Base-by-base conservation (phyloP, 2,888 invertebrate species). In the Acronicta psi region DNA sequence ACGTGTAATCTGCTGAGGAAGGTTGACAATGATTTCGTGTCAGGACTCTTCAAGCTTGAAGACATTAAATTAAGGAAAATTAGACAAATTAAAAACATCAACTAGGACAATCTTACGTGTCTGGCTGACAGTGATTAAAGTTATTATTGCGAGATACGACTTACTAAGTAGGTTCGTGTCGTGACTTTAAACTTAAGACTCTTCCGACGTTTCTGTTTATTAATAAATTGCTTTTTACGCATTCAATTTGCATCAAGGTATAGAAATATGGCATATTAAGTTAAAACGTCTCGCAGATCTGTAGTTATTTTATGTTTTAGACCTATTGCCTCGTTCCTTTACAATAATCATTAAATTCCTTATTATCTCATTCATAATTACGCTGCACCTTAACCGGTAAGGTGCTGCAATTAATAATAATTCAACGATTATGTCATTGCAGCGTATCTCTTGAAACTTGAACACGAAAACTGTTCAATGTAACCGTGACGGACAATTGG, bases 401-500 rank as follows among this genome's bases (percentile, higher is more conserved):
- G 37, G 49, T 75, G 77, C 60, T 58, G 60, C 59, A 69, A 83
- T 82, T 80, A 82, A 77, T 83, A 73, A 67, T 78, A 77, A 79
- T 81, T 79, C 73, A 51, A 69, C 72, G 74, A 84, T 84, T 84
- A 82, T 81, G 79, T 83, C 81, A 83, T 79, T 70, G 71, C 63
- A 69, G 65, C 73, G 77, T 77, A 77, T 74, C 77, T 70, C 69
- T 69, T 61, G 59, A 45, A 57, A 66, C 42, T n/a, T 62, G 54
- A 73, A 79, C 62, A 71, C 68, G 65, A 71, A 69, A 73, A 67
- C 62, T 59, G 53, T 60, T 66, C 64, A 75, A 77, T 80, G 76
- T 71, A 81, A 77, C 84, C 76, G 46, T 78, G 75, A 69, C 69
- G 83, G 80, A 81, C 75, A 77, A 84, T 87, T 85, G 82, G 86